Percentiles rank a stretch among this genome's conserved stretches.
Evolutionary conservation across 2,797 vertebrate species (phyloP).

Genomic region (Ctenosaura bakeri): DNA sequence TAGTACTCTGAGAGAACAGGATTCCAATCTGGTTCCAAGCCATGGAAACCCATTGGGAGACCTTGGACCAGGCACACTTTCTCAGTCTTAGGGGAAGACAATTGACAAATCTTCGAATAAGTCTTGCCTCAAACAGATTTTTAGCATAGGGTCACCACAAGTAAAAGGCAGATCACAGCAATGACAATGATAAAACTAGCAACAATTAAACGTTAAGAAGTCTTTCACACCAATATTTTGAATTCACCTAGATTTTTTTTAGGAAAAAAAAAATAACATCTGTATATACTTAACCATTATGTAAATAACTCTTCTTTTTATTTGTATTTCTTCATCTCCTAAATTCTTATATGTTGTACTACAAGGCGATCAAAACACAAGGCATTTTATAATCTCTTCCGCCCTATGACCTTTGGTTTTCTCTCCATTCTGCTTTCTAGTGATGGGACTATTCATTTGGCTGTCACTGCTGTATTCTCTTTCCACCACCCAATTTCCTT

Average conservation of each 20-base stretch:
- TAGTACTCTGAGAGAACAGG: too few relatives aligned
- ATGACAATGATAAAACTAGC: not conserved
- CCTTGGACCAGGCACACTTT: too few relatives aligned
- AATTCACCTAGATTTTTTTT: slow-evolving; percentile 24
- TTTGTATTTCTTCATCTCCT: not conserved
- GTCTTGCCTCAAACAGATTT: too few relatives aligned
- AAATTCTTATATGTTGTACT: not conserved
- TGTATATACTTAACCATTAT: not conserved
- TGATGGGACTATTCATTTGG: not conserved
- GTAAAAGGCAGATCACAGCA: too few relatives aligned
- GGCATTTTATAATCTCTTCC: not conserved
- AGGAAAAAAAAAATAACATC: slow-evolving; percentile 3
- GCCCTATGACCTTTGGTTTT: too few relatives aligned
- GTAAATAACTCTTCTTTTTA: not conserved
- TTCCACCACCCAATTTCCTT: not conserved
- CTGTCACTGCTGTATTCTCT: not conserved
- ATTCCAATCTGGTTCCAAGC: too few relatives aligned
- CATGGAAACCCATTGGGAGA: too few relatives aligned
- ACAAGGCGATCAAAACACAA: not conserved
- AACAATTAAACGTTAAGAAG: not conserved
- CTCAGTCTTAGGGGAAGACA: too few relatives aligned
- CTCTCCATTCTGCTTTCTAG: not conserved
- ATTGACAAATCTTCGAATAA: too few relatives aligned
- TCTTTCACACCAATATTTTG: not conserved
- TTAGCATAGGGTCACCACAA: too few relatives aligned